Evolutionary conservation across 2,797 vertebrate genomes (phyloP).

Genomic region (Anomalospiza imberbis): DNA sequence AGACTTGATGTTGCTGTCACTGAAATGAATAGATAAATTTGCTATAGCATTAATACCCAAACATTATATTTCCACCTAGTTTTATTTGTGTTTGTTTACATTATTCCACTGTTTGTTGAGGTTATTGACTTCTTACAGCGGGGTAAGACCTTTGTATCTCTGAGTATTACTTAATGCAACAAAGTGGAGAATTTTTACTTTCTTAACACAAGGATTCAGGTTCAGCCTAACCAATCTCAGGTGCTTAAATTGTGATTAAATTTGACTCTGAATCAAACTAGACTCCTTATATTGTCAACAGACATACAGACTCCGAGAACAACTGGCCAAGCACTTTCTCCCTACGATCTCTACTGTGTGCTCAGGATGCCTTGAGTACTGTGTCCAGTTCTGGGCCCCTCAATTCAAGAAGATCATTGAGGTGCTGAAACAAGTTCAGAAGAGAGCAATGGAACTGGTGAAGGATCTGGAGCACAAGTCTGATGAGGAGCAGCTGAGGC

Average conservation of each 20-base stretch:
- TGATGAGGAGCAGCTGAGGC: not conserved
- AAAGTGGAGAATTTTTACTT: not conserved
- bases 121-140: not conserved
- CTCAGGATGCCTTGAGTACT: not conserved
- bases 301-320: not conserved
- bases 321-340: not conserved
- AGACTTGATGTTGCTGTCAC: not conserved
- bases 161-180: not conserved
- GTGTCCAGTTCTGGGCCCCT: not conserved
- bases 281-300: not conserved
- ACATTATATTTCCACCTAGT: not conserved
- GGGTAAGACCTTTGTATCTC: not conserved
- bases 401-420: not conserved
- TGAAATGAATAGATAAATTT: not conserved
- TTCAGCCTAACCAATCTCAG: not conserved
- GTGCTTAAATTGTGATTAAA: not conserved
- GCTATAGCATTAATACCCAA: not conserved
- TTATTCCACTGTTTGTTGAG: not conserved
- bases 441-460: not conserved
- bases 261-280: not conserved
- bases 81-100: not conserved
- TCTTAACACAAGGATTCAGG: not conserved
- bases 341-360: not conserved
- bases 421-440: not conserved
- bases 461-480: not conserved